These are phyloP conservation scores for zebrafish (Danio rerio) DNA, from an alignment of 2,113 vertebrate species.

Conservation along the genomic window GRCz12tu NC_133195.1:45293001-45293500, in stretches of 20 bases:
- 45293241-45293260: slow-evolving; percentile 70
- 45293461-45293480: slow-evolving; percentile 86
- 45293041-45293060: no score
- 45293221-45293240: slow-evolving; percentile 62
- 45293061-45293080: no score
- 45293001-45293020: no score
- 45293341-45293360: slow-evolving; percentile 50
- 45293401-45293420: slow-evolving; percentile 91
- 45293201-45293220: slow-evolving; percentile 53
- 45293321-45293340: slow-evolving; percentile 68
- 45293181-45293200: slow-evolving; percentile 57
- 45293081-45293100: no score
- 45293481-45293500: slow-evolving; percentile 95
- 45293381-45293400: slow-evolving; percentile 88
- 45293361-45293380: slow-evolving; percentile 81
- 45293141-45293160: slow-evolving; percentile 8
- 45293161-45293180: slow-evolving; percentile 40
- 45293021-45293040: no score
- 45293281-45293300: slow-evolving; percentile 61
- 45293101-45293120: no score
- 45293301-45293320: slow-evolving; percentile 79
- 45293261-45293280: slow-evolving; percentile 79
- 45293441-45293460: slow-evolving; percentile 75
- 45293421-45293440: slow-evolving; percentile 88
- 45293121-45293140: neutral